phyloP scores from a whole-genome alignment of 1,140 invertebrate species.

The Delia radicum region DNA sequence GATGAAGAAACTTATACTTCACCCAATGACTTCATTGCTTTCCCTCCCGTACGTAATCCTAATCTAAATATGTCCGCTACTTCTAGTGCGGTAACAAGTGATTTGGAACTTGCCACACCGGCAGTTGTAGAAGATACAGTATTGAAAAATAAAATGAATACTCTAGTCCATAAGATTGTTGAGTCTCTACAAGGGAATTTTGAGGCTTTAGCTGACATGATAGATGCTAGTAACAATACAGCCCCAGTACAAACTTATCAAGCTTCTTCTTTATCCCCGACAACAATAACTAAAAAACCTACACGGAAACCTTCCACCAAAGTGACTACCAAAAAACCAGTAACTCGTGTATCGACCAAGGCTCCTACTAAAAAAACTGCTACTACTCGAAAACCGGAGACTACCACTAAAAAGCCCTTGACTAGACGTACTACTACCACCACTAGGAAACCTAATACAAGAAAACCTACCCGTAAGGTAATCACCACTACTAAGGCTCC shows the following conservation, averaged over 20 bases:
- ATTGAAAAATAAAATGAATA: conserved; percentile 75
- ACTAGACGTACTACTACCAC: conserved; percentile 32
- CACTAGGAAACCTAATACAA: conserved; percentile 56
- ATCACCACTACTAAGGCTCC: conserved; percentile 38
- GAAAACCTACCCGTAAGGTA: conserved; percentile 51
- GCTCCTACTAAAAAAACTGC: conserved; percentile 55
- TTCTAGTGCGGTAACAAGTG: conserved; percentile 62
- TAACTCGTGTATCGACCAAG: conserved; percentile 57
- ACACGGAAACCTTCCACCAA: conserved; percentile 40
- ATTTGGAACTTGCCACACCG: conserved; percentile 70
- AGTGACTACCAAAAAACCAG: conserved; percentile 33
- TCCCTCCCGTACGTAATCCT: conserved; percentile 80
- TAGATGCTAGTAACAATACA: conserved; percentile 57
- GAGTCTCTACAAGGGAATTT: conserved; percentile 79
- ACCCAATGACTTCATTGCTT: conserved; percentile 72
- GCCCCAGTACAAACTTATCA: conserved; percentile 36
- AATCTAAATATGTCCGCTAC: conserved; percentile 70
- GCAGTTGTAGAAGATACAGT: conserved; percentile 72
- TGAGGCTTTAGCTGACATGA: conserved; percentile 74
- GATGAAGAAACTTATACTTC: conserved; percentile 62
- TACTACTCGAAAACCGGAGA: conserved; percentile 41
- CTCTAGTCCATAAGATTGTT: conserved; percentile 79
- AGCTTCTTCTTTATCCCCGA: conserved; percentile 35
- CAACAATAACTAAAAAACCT: conserved; percentile 36
- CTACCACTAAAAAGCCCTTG: conserved; percentile 30